Evolutionary conservation across 2,113 vertebrate species (phyloP).

Genomic region (Cololabis saira): DNA sequence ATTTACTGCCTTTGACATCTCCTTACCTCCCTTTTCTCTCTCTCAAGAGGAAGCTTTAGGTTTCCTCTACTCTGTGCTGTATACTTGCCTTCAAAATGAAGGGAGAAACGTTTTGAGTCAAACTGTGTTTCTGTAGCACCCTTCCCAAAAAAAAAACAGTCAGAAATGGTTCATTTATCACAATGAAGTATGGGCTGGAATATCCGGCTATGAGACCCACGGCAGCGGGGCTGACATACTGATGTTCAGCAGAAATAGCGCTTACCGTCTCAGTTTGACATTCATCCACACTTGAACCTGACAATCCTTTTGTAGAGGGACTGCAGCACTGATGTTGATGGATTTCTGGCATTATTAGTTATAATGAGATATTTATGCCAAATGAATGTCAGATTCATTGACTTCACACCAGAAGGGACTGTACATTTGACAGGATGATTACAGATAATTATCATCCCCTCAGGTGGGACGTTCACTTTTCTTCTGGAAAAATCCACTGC

Average conservation of each 20-base stretch:
- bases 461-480: conserved; percentile 4
- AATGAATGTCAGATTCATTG: conserved; percentile 10
- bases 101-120: not conserved
- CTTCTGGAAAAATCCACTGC: not conserved
- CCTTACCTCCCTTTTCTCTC: not conserved
- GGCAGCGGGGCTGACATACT: not conserved
- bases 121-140: not conserved
- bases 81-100: not conserved
- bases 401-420: conserved; percentile 8
- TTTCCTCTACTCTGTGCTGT: not conserved
- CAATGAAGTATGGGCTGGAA: not conserved
- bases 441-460: conserved; percentile 10
- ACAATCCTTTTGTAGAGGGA: conserved; percentile 1
- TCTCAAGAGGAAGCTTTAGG: not conserved
- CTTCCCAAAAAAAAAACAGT: not conserved
- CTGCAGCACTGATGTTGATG: not conserved
- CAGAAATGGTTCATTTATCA: too few relatives aligned
- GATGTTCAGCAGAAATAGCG: not conserved
- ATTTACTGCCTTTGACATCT: not conserved
- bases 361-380: conserved; percentile 3
- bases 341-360: not conserved
- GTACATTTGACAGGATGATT: conserved; percentile 14
- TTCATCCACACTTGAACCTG: not conserved
- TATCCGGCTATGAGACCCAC: not conserved
- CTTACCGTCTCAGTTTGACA: not conserved